Percentiles rank a stretch among this genome's conserved stretches.
Conservation (phyloP, 2,888 invertebrate genomes). For the Tenodera sinensis region DNA sequence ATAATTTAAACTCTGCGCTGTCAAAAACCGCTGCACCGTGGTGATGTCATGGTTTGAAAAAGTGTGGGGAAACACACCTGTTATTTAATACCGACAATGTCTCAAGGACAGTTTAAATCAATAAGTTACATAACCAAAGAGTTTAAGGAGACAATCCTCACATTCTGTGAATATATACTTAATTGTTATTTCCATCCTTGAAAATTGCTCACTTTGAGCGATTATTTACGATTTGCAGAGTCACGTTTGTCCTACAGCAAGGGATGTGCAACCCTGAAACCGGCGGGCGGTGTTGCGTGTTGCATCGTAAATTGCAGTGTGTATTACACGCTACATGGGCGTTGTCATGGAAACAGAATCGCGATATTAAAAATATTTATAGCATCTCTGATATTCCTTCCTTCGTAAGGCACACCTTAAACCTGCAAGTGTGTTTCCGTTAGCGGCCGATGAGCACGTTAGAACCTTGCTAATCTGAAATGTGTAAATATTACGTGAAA, state of each 20-base stretch:
- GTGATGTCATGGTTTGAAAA: no score
- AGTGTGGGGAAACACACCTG: no score
- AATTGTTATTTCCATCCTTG: no score
- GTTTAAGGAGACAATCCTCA: no score
- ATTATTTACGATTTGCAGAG: background rate
- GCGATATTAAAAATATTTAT: constrained; percentile 1
- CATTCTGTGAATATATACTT: no score
- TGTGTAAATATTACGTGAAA: background rate
- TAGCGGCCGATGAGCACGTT: background rate
- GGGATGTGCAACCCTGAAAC: background rate
- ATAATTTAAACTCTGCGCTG: no score
- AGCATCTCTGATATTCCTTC: background rate
- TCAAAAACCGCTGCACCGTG: no score
- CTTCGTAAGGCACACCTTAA: background rate
- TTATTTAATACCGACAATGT: no score
- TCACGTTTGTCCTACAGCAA: background rate
- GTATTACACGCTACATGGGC: constrained; percentile 3
- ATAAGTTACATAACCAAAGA: no score
- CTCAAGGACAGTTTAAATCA: no score
- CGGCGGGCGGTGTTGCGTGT: background rate
- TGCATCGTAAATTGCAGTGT: constrained; percentile 3
- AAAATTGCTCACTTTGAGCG: no score
- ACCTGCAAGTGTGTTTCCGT: background rate
- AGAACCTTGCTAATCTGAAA: background rate
- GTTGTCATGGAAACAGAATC: background rate